Conservation (phyloP, 2,797 vertebrate species). For the Urophycis tenuis region DNA sequence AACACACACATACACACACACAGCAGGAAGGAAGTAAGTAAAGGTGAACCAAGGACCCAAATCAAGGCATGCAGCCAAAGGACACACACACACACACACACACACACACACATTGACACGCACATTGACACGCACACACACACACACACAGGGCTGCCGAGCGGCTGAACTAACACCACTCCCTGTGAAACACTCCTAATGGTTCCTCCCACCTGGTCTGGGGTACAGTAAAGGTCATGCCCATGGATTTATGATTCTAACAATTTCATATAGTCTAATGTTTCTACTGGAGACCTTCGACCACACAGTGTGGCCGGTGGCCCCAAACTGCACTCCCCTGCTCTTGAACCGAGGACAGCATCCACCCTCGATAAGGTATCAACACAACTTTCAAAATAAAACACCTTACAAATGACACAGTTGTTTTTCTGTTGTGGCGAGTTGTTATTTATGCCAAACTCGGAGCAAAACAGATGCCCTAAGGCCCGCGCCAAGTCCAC, state of each 20-base stretch:
- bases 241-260: slow-evolving; percentile 11
- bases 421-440: background rate
- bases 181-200: background rate
- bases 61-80: background rate
- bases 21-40: too few relatives aligned
- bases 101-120: slow-evolving; percentile 19
- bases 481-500: background rate
- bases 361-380: background rate
- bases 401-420: background rate
- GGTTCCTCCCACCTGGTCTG: background rate
- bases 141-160: background rate
- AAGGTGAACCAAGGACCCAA: background rate
- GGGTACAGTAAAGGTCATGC: slow-evolving; percentile 29
- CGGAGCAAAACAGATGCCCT: background rate
- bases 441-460: background rate
- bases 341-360: background rate
- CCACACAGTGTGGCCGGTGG: background rate
- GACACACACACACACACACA: slow-evolving; percentile 5
- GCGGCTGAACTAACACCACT: slow-evolving; percentile 20
- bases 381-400: background rate
- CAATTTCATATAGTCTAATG: background rate
- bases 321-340: background rate
- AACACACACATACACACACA: too few relatives aligned
- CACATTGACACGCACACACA: background rate
- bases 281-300: background rate